Evolutionary conservation across 2,888 invertebrate species (phyloP), one percentile per base, ranked within the genome.

Genomic region (Siphlonurus alternatus): DNA sequence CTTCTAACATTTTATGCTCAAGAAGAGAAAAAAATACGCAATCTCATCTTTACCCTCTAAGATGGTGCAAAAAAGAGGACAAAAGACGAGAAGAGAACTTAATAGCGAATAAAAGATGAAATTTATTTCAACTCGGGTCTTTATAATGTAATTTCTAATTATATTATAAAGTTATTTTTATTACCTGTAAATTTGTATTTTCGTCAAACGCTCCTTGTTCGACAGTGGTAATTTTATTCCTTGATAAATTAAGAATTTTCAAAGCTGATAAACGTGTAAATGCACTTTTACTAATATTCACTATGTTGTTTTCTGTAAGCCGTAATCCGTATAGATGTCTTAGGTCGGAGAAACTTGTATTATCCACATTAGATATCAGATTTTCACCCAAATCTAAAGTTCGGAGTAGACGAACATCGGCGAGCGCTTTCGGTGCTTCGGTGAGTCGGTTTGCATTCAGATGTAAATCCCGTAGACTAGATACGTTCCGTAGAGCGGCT

Each of bases 331-430:
- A 87, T 74, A 94, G 83, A 72, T 88, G 87, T 70, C 83, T 83
- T 81, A 93, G 83, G 69, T 86, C 84, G 74, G 84, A 83, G 72
- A 93, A 88, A n/a, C 89, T 88, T 65, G 86, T 84, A 73, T 88
- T 87, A 70, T 83, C 86, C 70, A 93, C 82, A 69, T 83, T 81
- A 63, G 85, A 83, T 71, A 94, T 88, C 72, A 87, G 83, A 76
- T 93, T 94, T 77, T 90, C 89, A 25, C 89, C 90, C 69, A 94
- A 80, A 76, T 92, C 90, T 67, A 94, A 78, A 22, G 87, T 87
- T 75, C 87, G 86, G 66, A 93, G 76, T 72, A 87, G 82, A 60
- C 87, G 86, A 69, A 90, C 85, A 74, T 85, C 85, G 62, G 90
- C 76, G 15, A 77, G 77, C 60, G 87, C 88, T 68, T 83, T 79